These are phyloP conservation scores for Campoplex capitator DNA, from an alignment of 2,888 invertebrate genomes.

Conservation along the genomic window DNA sequence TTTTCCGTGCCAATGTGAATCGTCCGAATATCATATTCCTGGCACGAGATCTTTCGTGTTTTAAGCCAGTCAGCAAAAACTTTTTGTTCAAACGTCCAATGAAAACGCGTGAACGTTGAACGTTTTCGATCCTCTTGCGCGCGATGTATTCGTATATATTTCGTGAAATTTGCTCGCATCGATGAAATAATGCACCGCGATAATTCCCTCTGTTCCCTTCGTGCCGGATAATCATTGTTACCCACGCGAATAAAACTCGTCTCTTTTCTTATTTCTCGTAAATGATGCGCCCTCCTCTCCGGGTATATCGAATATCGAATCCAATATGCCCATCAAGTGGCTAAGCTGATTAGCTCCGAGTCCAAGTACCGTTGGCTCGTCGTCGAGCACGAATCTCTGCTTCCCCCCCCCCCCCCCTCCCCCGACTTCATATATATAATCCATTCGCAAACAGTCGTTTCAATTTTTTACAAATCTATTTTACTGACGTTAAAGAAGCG, in stretches of 20 bases:
- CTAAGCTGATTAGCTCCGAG: not conserved
- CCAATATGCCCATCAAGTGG: slow-evolving; percentile 3
- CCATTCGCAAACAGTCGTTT: not conserved
- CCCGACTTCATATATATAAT: too few species aligned
- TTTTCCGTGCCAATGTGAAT: not conserved
- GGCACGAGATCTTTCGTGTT: not conserved
- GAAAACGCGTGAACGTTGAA: not conserved
- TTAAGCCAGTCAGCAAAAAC: not conserved
- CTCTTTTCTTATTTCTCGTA: not conserved
- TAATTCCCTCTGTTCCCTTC: not conserved
- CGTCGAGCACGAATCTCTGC: not conserved
- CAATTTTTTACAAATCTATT: not conserved
- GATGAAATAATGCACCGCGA: not conserved
- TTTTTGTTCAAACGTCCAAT: not conserved
- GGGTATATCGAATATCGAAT: slow-evolving; percentile 1
- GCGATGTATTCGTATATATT: too few species aligned
- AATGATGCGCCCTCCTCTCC: not conserved
- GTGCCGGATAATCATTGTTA: not conserved
- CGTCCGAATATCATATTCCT: not conserved
- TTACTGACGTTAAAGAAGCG: not conserved
- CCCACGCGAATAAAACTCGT: not conserved
- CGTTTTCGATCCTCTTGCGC: not conserved
- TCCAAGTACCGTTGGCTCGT: not conserved
- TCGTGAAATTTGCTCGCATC: not conserved
- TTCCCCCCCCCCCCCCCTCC: too few species aligned